Base-by-base conservation (phyloP, 2,113 vertebrate genomes). In the Equus przewalskii region DNA sequence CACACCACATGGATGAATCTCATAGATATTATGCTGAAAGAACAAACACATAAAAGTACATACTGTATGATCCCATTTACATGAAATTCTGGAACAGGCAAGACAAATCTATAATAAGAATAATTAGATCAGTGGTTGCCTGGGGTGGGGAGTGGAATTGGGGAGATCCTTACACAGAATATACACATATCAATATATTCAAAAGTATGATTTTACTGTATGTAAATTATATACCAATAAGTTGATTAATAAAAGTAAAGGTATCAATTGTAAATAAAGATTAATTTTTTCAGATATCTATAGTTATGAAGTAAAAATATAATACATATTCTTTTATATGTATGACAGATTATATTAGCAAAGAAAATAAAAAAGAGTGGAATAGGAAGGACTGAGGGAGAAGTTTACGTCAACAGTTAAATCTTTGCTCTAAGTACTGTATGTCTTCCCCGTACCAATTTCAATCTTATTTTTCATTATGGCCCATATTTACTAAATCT, bases 301-400 rank as follows among this genome's bases (percentile, higher is more conserved):
- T 75, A 83, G 26, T 62, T 96, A 84, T 83, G 7, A 96, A 89
- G 6, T 89, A 88, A 97, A 91, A 78, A 86, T 21, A 83, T 62
- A 54, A 28, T 69, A 69, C 49, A 80, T 69, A 51, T 51, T 83
- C 28, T 80, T 76, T 94, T 60, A 92, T n/a, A 64, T 78, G 65
- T 13, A 65, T 83, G 72, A 88, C 21, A n/a, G n/a, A 95, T 83
- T 60, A 64, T 46, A 83, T 80, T 87, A 76, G 15, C 16, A 94
- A 91, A 94, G 64, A 91, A 78, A 90, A 70, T 28, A 16, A 22
- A 36, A 80, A 88, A 91, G 44, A 19, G 30, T 65, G 9, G 36
- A 30, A 85, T 7, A 87, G 72, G n/a, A 93, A 95, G 84, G 46
- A 75, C 18, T 46, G 28, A 73, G 58, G 69, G 14, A 85, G 79